phyloP scores from a whole-genome alignment of 2,113 vertebrate species.

The Chaetura pelagica region DNA sequence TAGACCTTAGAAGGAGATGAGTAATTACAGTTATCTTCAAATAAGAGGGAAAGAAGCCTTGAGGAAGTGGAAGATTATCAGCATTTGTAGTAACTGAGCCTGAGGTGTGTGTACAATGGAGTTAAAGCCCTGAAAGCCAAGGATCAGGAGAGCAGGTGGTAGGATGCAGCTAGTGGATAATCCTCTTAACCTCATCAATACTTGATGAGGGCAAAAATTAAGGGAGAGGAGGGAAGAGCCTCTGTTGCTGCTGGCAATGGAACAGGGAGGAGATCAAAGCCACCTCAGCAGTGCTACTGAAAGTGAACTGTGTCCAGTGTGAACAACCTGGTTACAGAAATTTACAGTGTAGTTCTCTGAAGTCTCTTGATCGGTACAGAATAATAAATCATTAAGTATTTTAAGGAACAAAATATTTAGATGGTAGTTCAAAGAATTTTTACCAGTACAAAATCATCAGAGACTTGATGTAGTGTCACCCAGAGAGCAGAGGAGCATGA shows the following conservation, averaged over 20 bases:
- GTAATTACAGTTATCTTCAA: constrained; percentile 67
- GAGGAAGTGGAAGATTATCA: constrained; percentile 45
- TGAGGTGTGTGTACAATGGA: neutral
- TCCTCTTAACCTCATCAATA: constrained; percentile 54
- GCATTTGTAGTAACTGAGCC: constrained; percentile 25
- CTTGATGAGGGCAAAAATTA: neutral
- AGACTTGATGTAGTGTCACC: neutral
- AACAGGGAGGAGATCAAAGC: constrained; percentile 5
- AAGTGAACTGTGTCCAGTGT: neutral
- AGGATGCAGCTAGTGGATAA: constrained; percentile 44
- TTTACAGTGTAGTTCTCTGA: neutral
- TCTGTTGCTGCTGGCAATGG: neutral
- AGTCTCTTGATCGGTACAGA: constrained; percentile 22
- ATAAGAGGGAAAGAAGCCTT: constrained; percentile 41
- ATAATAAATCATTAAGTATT: constrained; percentile 50
- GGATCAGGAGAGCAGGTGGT: constrained; percentile 51
- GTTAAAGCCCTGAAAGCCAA: neutral
- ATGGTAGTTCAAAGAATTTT: neutral
- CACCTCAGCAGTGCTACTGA: neutral
- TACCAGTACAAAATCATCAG: neutral
- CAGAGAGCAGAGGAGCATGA: neutral
- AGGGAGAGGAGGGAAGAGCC: neutral
- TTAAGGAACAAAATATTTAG: constrained; percentile 64
- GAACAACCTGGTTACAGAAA: neutral
- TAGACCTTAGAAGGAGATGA: constrained; percentile 36